Evolutionary conservation across 2,888 invertebrate genomes (phyloP).

Genomic region (Volucella zonaria): DNA sequence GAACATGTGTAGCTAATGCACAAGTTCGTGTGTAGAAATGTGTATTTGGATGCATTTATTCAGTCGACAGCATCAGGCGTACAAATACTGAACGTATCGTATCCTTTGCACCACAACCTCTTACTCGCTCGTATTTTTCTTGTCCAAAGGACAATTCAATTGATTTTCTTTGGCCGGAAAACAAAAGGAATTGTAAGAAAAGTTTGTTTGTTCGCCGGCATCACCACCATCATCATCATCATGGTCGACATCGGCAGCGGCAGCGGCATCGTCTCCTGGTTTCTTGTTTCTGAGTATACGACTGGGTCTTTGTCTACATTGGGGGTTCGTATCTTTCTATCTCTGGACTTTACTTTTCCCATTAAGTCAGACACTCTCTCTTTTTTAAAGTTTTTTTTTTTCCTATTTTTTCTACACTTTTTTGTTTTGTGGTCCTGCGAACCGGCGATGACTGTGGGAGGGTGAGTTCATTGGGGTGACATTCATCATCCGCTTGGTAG

Average conservation of each 20-base stretch:
- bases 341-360: conserved; percentile 72
- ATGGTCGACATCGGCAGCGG: conserved; percentile 6
- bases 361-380: conserved; percentile 72
- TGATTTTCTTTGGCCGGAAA: conserved; percentile 65
- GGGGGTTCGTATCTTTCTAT: conserved; percentile 24
- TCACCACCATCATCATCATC: conserved; percentile 48
- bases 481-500: conserved; percentile 69
- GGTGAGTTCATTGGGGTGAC: conserved; percentile 64
- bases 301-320: conserved; percentile 47
- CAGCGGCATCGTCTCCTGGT: neutral
- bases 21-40: conserved; percentile 18
- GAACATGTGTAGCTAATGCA: conserved; percentile 58
- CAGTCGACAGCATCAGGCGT: conserved; percentile 47
- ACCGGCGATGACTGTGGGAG: neutral
- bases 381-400: conserved; percentile 23
- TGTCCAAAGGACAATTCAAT: conserved; percentile 69
- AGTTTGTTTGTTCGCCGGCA: conserved; percentile 65
- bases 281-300: neutral
- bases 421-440: neutral
- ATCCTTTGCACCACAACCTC: conserved; percentile 32
- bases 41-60: conserved; percentile 51
- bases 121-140: conserved; percentile 21
- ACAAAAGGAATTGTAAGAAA: conserved; percentile 56
- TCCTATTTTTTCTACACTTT: conserved; percentile 11
- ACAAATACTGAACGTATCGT: conserved; percentile 56